Conservation (phyloP, 2,888 invertebrate genomes). For the Heteromurus nitidus region DNA sequence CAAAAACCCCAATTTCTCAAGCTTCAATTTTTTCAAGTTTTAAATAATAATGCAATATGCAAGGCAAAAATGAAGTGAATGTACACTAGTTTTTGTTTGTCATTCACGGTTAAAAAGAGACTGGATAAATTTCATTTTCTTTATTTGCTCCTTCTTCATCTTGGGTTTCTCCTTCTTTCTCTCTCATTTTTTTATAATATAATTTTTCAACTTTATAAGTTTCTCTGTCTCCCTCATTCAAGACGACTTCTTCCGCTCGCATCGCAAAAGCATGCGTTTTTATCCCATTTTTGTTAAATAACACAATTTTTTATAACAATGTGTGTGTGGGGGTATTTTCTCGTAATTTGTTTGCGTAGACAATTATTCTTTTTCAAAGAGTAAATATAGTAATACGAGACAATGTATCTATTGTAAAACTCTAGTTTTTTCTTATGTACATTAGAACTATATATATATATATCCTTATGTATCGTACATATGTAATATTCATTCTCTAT, state of each 20-base stretch:
- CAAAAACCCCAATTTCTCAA: too few species aligned
- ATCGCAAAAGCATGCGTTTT: too few species aligned
- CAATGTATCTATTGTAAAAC: too few species aligned
- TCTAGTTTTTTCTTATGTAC: too few species aligned
- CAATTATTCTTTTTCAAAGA: too few species aligned
- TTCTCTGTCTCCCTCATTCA: too few species aligned
- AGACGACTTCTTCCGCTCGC: too few species aligned
- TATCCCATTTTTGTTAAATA: background rate
- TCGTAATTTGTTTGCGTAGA: too few species aligned
- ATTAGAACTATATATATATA: too few species aligned
- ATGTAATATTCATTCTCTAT: background rate
- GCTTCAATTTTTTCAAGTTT: too few species aligned
- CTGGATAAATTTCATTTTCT: slow-evolving; percentile 46
- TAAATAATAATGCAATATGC: too few species aligned
- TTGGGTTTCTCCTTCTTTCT: background rate
- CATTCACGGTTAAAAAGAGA: slow-evolving; percentile 58
- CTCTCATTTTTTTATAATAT: background rate
- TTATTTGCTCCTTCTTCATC: slow-evolving; percentile 7
- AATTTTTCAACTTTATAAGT: too few species aligned
- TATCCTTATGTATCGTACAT: background rate
- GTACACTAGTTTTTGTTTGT: slow-evolving; percentile 11
- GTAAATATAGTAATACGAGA: slow-evolving; percentile 7
- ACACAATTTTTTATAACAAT: background rate
- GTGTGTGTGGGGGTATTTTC: background rate
- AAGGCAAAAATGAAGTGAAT: slow-evolving; percentile 14